These are phyloP conservation scores for Eristalinus sepulchralis DNA, from an alignment of 2,888 invertebrate genomes.

Conservation along the genomic window DNA sequence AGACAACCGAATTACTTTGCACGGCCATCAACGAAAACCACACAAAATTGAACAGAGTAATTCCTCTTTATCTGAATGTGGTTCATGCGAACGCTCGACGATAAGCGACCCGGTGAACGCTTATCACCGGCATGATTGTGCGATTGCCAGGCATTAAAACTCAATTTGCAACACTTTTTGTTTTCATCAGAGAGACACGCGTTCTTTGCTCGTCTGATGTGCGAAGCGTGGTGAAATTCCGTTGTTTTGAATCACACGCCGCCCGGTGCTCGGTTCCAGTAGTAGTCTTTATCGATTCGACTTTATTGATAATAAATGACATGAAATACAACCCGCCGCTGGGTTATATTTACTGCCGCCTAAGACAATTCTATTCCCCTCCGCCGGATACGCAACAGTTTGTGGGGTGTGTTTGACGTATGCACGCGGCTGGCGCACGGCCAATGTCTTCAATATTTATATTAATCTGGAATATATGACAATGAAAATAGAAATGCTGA, in stretches of 20 bases:
- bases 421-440: not conserved
- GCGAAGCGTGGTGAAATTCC: slow-evolving; percentile 20
- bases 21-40: not conserved
- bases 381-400: slow-evolving; percentile 1
- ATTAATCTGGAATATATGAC: slow-evolving; percentile 22
- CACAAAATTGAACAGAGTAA: not conserved
- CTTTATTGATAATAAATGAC: not conserved
- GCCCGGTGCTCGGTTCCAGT: not conserved
- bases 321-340: not conserved
- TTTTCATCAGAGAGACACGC: not conserved
- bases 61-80: not conserved
- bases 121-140: slow-evolving; percentile 3
- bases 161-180: not conserved
- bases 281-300: not conserved
- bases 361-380: not conserved
- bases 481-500: slow-evolving; percentile 14
- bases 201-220: slow-evolving; percentile 1
- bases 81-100: not conserved
- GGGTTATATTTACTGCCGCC: not conserved
- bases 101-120: not conserved
- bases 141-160: slow-evolving; percentile 21
- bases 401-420: slow-evolving; percentile 11
- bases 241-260: not conserved
- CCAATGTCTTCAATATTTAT: slow-evolving; percentile 20
- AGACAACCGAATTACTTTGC: not conserved